Base-by-base conservation (phyloP, 2,888 invertebrate genomes). In the Chrysodeixis includens region DNA sequence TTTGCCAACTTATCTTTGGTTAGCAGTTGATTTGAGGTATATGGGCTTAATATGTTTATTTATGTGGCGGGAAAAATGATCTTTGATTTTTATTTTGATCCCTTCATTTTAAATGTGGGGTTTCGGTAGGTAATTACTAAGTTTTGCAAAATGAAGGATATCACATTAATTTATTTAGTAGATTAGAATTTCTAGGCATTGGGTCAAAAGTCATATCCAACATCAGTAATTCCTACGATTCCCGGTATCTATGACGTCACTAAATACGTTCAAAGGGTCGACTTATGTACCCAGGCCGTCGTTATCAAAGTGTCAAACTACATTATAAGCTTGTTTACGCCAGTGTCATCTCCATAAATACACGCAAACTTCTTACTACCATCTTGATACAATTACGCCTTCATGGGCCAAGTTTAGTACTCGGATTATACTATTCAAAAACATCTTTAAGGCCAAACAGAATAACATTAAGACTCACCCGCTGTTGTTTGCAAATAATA, bases 401-500 rank as follows among this genome's bases (percentile, higher is more conserved):
- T 86, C 84, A 86, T 84, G 82, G 79, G 71, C 78, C 75, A 77
- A 79, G 74, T 82, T 81, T 81, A 79, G 77, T 74, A 74, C 58
- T 67, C 61, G 73, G 81, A 84, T 86, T 83, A 84, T 82, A 79
- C 76, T 78, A 83, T 85, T 85, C 80, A 85, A 85, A 86, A 86
- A 81, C 81, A 81, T 81, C 69, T 81, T 81, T 81, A 77, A 77
- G 75, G 77, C 75, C 81, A 81, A 81, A 81, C 79, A 81, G 86
- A 90, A 88, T 87, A 89, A 87, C 86, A 85, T 88, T 86, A 86
- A 85, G 83, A 80, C 79, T 78, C 83, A 81, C 82, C 87, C 88
- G 84, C 86, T 81, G 90, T 88, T 93, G 91, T 92, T 93, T 86
- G 86, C 87, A 92, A 92, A 92, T 91, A 92, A 93, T 91, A 93